Percentiles rank a stretch among this genome's conserved stretches.
Evolutionary conservation across 1,140 invertebrate species (phyloP).

Genomic region (Anagrus nilaparvatae): DNA sequence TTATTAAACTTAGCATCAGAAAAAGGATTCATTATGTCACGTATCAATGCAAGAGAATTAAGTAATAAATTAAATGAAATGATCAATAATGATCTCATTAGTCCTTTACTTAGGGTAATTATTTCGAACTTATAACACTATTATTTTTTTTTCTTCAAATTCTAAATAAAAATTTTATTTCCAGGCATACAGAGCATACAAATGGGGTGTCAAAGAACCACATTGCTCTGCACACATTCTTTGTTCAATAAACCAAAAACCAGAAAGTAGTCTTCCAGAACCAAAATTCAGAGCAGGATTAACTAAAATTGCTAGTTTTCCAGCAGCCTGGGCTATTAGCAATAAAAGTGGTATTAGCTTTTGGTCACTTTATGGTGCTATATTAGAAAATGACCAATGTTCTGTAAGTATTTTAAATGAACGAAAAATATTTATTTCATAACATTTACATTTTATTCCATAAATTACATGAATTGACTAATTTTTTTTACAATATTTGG

Average conservation of each 20-base stretch:
- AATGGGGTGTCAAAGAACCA: slow-evolving; percentile 55
- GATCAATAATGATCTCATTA: slow-evolving; percentile 68
- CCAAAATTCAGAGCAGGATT: slow-evolving; percentile 41
- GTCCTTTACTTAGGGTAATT: slow-evolving; percentile 59
- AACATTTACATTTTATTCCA: background rate
- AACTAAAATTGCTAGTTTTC: slow-evolving; percentile 62
- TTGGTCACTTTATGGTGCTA: slow-evolving; percentile 54
- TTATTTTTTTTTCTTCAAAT: background rate
- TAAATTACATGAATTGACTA: slow-evolving; percentile 3
- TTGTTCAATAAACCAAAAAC: slow-evolving; percentile 60
- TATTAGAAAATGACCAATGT: slow-evolving; percentile 49
- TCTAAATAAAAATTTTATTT: slow-evolving; percentile 7
- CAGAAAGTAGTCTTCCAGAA: slow-evolving; percentile 13
- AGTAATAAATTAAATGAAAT: slow-evolving; percentile 66
- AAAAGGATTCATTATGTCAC: slow-evolving; percentile 49
- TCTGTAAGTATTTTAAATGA: slow-evolving; percentile 37
- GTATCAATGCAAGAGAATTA: slow-evolving; percentile 51
- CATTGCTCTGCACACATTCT: slow-evolving; percentile 66
- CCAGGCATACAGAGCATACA: slow-evolving; percentile 58
- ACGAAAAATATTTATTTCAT: slow-evolving; percentile 1
- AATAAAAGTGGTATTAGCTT: slow-evolving; percentile 50
- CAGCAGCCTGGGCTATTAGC: slow-evolving; percentile 57
- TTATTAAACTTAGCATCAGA: slow-evolving; percentile 55
- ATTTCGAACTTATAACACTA: too few species aligned
- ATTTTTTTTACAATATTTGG: slow-evolving; percentile 1